These are phyloP conservation scores for Acholoe squamosa DNA, from an alignment of 2,888 invertebrate species.

Conservation along the genomic window DNA sequence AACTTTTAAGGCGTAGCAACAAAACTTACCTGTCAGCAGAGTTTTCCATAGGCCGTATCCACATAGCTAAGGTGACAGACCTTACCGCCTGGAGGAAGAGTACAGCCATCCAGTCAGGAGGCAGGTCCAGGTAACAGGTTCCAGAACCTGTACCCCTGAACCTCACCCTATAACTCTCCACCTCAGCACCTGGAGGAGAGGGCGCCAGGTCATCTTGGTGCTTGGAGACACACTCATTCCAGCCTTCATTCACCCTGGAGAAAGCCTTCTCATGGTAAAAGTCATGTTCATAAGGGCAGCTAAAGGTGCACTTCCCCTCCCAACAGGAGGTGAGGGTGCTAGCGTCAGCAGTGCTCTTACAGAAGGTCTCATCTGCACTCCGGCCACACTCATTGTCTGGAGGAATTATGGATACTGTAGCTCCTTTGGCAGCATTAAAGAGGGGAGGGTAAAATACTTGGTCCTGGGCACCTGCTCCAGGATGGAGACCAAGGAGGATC, in stretches of 20 bases:
- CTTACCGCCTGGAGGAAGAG: constrained; percentile 40
- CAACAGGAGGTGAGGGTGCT: constrained; percentile 47
- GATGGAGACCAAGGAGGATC: not conserved
- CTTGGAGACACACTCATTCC: not conserved
- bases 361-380: constrained; percentile 20
- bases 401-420: not conserved
- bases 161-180: not conserved
- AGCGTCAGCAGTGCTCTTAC: constrained; percentile 51
- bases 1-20: too few species aligned
- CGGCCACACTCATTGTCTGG: constrained; percentile 51
- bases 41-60: not conserved
- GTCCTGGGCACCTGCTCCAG: not conserved
- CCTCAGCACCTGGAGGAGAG: not conserved
- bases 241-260: not conserved
- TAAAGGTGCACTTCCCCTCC: constrained; percentile 47
- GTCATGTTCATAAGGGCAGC: not conserved
- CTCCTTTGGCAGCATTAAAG: not conserved
- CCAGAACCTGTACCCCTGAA: not conserved
- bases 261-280: constrained; percentile 20
- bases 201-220: constrained; percentile 9
- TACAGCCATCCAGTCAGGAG: constrained; percentile 38
- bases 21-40: too few species aligned
- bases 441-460: not conserved
- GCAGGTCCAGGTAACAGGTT: not conserved
- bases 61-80: constrained; percentile 21